Conservation (phyloP, 2,113 vertebrate species). For the Terrapene triunguis region DNA sequence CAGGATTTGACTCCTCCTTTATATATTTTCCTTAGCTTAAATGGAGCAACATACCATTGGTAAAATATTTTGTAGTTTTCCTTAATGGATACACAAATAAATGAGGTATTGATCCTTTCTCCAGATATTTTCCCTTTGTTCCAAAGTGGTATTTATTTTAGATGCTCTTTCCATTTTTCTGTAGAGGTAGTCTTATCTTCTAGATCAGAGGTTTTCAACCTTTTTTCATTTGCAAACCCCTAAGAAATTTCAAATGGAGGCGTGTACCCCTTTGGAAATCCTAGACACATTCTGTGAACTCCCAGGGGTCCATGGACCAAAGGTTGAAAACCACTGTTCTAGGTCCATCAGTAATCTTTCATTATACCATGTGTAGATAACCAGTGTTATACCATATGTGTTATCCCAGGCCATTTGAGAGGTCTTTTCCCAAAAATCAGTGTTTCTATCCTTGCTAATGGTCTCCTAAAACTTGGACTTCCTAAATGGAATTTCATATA, state of each 20-base stretch:
- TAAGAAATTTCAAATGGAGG: too few species aligned
- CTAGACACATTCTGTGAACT: background rate
- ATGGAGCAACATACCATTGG: rapidly evolving
- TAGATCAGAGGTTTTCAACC: too few species aligned
- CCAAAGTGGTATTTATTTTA: background rate
- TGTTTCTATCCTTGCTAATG: background rate
- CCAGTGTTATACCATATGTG: too few species aligned
- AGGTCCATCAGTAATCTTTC: background rate
- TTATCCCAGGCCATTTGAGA: background rate
- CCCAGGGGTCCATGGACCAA: background rate
- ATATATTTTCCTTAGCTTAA: background rate
- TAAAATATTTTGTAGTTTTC: background rate
- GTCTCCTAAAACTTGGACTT: background rate
- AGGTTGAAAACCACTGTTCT: background rate
- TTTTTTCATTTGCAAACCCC: too few species aligned
- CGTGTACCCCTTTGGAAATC: too few species aligned
- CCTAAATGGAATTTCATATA: background rate
- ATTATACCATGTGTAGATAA: background rate
- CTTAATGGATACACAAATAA: rapidly evolving
- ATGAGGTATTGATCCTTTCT: background rate
- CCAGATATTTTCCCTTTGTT: background rate
- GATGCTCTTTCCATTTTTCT: background rate
- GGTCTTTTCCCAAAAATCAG: background rate
- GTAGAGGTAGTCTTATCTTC: too few species aligned
- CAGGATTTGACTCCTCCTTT: background rate